Base-by-base conservation (phyloP, 2,888 invertebrate species). In the Amiota communis region DNA sequence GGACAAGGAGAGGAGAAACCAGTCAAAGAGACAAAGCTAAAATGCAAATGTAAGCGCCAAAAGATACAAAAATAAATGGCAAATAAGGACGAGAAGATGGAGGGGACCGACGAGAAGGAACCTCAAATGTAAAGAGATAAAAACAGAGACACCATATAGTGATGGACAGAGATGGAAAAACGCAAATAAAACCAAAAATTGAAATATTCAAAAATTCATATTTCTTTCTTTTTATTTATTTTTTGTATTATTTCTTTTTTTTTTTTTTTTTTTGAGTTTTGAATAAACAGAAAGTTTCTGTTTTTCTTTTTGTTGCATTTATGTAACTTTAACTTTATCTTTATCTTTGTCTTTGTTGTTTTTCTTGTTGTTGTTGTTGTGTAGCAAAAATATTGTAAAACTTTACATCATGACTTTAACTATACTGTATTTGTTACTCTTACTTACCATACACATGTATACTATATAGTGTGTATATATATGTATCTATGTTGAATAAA, bases 11-110 rank as follows among this genome's bases (percentile, higher is more conserved):
- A 74, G 82, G 76, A 23, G 23, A 23, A 23, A 2, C 23, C 23
- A 23, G 36, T 6, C 85, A 83, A 82, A 84, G 84, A 82, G 84
- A 82, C 86, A 82, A 84, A 85, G 82, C 77, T 84, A 85, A 82
- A 84, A 82, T 82, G 76, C 75, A 84, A 82, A 82, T 81, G 76
- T 76, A 53, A 53, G 1, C 4, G 15, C 11, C 15, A 59, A 59
- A 76, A 76, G 10, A 9, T 59, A 17, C 15, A 59, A 59, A 76
- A 76, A 76, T 73, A 70, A 70, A 76, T 12, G 20, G 11, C 8
- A 57, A 57, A 59, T 1, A 15, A 2, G 1, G 8, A 6, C 1
- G 15, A 57, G n/a, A n/a, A n/a, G n/a, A n/a, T n/a, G n/a, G n/a
- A n/a, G n/a, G n/a, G n/a, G n/a, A n/a, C n/a, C n/a, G n/a, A n/a